These are phyloP conservation scores for Pteria penguin DNA, from an alignment of 2,888 invertebrate species.

Conservation along the genomic window DNA sequence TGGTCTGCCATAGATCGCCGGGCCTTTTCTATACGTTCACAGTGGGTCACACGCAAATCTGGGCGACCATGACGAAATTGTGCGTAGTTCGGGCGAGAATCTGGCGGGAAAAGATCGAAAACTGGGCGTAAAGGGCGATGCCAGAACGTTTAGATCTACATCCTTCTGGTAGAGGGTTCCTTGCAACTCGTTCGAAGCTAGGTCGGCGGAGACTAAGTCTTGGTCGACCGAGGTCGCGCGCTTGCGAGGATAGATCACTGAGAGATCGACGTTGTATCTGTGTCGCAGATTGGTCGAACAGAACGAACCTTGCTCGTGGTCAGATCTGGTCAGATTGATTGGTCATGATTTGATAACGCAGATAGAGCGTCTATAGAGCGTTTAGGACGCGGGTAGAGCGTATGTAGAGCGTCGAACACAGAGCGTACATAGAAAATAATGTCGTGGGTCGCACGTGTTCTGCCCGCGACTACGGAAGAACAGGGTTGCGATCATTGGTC, in stretches of 20 bases:
- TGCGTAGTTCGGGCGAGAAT: neutral
- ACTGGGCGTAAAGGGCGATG: neutral
- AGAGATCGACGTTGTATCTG: neutral
- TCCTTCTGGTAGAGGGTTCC: neutral
- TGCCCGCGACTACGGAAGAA: too few species aligned
- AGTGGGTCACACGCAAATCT: neutral
- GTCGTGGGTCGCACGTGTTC: too few species aligned
- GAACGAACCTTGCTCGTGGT: neutral
- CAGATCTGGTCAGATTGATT: neutral
- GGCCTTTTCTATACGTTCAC: too few species aligned
- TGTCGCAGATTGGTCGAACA: neutral
- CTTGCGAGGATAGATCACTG: conserved; percentile 2
- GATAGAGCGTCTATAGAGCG: neutral
- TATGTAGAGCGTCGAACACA: too few species aligned
- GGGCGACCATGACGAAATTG: too few species aligned
- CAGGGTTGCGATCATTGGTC: too few species aligned
- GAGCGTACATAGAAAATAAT: too few species aligned
- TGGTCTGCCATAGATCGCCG: too few species aligned
- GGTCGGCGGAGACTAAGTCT: neutral
- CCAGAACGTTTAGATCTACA: neutral
- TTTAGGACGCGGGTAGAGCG: too few species aligned
- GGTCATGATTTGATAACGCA: neutral
- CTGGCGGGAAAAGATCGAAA: neutral
- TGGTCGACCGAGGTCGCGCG: neutral
- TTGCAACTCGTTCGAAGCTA: neutral